A percentile compares a stretch with the other conserved stretches of the same genome.
Evolutionary conservation across 2,113 vertebrate species (phyloP).

Genomic region (Dinomys branickii): DNA sequence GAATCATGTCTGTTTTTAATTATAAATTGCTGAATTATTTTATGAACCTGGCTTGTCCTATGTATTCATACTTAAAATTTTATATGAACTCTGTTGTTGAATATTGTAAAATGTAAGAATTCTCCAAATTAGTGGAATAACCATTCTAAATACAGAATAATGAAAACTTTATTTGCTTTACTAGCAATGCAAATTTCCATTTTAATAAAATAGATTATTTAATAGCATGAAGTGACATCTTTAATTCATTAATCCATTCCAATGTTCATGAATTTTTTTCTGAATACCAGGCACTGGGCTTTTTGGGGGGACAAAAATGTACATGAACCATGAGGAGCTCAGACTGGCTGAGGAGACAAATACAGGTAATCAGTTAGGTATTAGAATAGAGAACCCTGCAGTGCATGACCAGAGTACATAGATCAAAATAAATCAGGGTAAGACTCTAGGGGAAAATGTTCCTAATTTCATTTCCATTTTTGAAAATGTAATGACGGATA

Average conservation of each 20-base stretch:
- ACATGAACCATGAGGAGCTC: background rate
- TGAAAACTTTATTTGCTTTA: constrained; percentile 71
- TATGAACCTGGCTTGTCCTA: constrained; percentile 64
- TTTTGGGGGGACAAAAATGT: background rate
- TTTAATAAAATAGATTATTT: constrained; percentile 48
- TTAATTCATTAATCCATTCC: background rate
- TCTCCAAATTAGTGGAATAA: constrained; percentile 40
- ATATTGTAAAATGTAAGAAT: constrained; percentile 76
- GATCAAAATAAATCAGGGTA: constrained; percentile 5
- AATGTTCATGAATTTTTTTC: background rate
- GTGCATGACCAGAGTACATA: background rate
- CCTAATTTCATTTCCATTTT: background rate
- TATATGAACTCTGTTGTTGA: constrained; percentile 52
- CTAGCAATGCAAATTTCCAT: constrained; percentile 7
- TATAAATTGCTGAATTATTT: constrained; percentile 60
- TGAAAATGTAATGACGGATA: background rate
- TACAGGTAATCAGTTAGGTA: background rate
- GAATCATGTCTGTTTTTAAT: constrained; percentile 76
- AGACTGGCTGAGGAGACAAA: background rate
- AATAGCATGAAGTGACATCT: background rate
- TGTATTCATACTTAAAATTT: constrained; percentile 77
- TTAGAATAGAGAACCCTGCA: background rate
- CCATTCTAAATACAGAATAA: constrained; percentile 67
- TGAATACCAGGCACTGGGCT: background rate
- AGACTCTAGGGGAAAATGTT: background rate